These are phyloP conservation scores for Lypha dubia DNA, from an alignment of 2,888 invertebrate genomes.

Conservation along the genomic window DNA sequence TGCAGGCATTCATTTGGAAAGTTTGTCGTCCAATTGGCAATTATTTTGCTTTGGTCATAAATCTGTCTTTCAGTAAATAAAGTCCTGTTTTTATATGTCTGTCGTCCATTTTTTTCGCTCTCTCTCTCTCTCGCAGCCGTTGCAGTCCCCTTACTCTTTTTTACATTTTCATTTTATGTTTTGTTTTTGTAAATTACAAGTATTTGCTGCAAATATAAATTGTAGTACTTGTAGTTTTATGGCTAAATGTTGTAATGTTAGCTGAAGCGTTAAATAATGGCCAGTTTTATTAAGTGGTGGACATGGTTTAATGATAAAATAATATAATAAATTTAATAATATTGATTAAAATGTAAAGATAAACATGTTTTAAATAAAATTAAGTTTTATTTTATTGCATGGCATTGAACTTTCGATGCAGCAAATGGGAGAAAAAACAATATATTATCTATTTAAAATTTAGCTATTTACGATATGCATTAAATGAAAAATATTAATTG, in stretches of 20 bases:
- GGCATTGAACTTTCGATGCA: slow-evolving; percentile 44
- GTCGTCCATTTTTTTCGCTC: neutral
- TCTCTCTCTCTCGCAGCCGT: slow-evolving; percentile 5
- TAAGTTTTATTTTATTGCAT: slow-evolving; percentile 35
- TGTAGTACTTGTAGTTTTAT: slow-evolving; percentile 50
- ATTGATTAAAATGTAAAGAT: slow-evolving; percentile 61
- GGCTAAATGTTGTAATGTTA: slow-evolving; percentile 59
- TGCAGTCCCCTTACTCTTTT: neutral
- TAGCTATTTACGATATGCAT: neutral
- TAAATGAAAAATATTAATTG: neutral
- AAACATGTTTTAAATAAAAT: slow-evolving; percentile 57
- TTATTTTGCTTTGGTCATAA: slow-evolving; percentile 73
- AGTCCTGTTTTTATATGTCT: slow-evolving; percentile 57
- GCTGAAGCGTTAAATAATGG: slow-evolving; percentile 68
- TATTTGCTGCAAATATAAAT: slow-evolving; percentile 39
- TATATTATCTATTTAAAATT: slow-evolving; percentile 5
- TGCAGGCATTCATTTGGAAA: slow-evolving; percentile 68
- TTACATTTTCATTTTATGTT: slow-evolving; percentile 7
- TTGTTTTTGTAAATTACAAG: neutral
- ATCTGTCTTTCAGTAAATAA: slow-evolving; percentile 69
- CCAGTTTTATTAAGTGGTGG: slow-evolving; percentile 66
- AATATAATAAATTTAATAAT: slow-evolving; percentile 65
- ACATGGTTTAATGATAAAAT: slow-evolving; percentile 64
- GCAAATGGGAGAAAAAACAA: neutral
- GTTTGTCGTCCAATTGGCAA: slow-evolving; percentile 72